A percentile compares a stretch with the other conserved stretches of the same genome.
Conservation (phyloP, 2,797 vertebrate genomes). For the Pantherophis alleghaniensis region DNA sequence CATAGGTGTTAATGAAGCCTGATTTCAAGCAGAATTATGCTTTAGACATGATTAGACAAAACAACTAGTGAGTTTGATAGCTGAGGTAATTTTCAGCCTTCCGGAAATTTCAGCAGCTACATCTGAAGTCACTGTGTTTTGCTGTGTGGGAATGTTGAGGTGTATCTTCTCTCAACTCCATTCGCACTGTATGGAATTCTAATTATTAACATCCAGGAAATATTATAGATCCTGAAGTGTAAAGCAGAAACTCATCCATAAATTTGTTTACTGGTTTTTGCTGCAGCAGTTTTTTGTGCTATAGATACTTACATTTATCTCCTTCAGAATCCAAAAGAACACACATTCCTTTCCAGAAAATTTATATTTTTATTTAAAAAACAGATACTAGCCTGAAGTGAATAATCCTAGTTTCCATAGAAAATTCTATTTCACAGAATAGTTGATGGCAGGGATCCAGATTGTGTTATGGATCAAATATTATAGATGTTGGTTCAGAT, state of each 20-base stretch:
- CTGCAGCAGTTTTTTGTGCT: background rate
- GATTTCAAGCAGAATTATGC: background rate
- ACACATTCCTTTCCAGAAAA: background rate
- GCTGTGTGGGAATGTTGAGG: background rate
- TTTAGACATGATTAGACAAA: slow-evolving; percentile 4
- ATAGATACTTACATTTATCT: background rate
- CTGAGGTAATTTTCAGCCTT: background rate
- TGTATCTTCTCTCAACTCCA: background rate
- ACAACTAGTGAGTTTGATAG: slow-evolving; percentile 19
- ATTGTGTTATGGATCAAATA: background rate
- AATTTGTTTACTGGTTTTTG: background rate
- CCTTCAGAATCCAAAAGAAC: background rate
- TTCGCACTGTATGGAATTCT: background rate
- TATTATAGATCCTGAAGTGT: background rate
- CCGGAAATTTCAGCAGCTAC: background rate
- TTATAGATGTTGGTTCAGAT: background rate
- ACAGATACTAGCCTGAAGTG: slow-evolving; percentile 38
- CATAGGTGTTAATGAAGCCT: background rate
- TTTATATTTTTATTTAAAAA: slow-evolving; percentile 34
- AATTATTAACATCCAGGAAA: slow-evolving; percentile 11
- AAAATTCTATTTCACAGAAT: slow-evolving; percentile 14
- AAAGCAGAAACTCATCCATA: background rate
- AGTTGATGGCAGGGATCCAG: slow-evolving; percentile 32
- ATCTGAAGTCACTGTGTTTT: background rate
- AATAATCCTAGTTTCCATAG: slow-evolving; percentile 9